A percentile compares a stretch with the other conserved stretches of the same genome.
These are phyloP conservation scores for Eptesicus fuscus DNA, from an alignment of 2,113 vertebrate species.

Conservation along the genomic window DNA sequence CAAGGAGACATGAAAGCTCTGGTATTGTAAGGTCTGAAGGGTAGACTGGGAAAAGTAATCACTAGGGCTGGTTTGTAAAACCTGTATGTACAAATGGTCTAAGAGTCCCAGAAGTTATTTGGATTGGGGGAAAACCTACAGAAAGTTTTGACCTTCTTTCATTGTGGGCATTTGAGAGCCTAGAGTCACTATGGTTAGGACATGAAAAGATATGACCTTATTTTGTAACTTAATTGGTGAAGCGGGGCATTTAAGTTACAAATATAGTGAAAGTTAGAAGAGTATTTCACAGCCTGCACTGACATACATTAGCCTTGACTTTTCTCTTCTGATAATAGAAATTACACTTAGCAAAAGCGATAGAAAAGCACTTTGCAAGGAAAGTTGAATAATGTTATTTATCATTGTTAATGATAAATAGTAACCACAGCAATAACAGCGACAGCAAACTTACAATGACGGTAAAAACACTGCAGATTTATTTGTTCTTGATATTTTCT, in stretches of 20 bases:
- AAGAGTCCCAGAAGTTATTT: not conserved
- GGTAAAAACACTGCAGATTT: constrained; percentile 7
- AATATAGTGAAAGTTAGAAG: not conserved
- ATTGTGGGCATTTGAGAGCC: not conserved
- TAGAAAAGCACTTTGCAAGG: constrained; percentile 54
- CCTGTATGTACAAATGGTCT: not conserved
- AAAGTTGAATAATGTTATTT: constrained; percentile 58
- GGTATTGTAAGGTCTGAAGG: not conserved
- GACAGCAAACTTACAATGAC: not conserved
- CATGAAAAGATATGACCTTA: constrained; percentile 22
- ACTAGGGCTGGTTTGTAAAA: not conserved
- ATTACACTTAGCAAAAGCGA: constrained; percentile 49
- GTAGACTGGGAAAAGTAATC: not conserved
- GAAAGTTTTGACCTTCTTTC: constrained; percentile 14
- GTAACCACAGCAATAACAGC: not conserved
- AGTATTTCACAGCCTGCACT: not conserved
- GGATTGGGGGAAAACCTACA: not conserved
- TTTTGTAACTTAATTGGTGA: constrained; percentile 29
- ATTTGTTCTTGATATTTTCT: constrained; percentile 37
- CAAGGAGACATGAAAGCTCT: not conserved
- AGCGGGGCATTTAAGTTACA: not conserved
- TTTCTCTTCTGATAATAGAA: constrained; percentile 43
- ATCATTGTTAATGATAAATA: constrained; percentile 53
- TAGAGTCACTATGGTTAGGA: not conserved
- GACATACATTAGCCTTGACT: constrained; percentile 37